Evolutionary conservation across 2,113 vertebrate genomes (phyloP), one percentile per base, ranked within the genome.

Genomic region (Salvator merianae): DNA sequence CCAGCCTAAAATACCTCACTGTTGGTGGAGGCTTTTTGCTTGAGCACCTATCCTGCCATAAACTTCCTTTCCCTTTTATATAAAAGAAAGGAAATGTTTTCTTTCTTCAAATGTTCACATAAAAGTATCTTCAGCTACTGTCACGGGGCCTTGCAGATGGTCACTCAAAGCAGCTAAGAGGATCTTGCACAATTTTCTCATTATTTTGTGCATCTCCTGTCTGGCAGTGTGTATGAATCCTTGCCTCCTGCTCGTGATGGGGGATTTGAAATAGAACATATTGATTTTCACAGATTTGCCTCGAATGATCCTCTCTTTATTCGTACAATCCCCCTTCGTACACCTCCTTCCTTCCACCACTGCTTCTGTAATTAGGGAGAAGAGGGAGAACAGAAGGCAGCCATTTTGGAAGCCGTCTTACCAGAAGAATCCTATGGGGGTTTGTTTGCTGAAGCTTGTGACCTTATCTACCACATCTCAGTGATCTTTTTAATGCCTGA

Each of bases 401-500:
- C n/a, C 72, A 87, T 91, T 91, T 88, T 87, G 74, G 79, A 90
- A 85, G 75, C 0, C 24, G 12, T 77, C 79, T 92, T 79, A 24
- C 59, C 50, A 36, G 68, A 7, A 80, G n/a, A 90, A 87, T 76
- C 87, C 79, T 83, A 91, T 43, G 81, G 66, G 79, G 36, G 1
- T 84, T 89, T 88, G 40, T 43, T 80, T 85, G 32, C 82, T 0
- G 1, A 34, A 85, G 86, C 62, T 86, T 88, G 65, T 87, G 91
- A 85, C 30, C 53, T 91, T 90, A 87, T 87, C 83, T 90, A 43
- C 40, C 28, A 38, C 86, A 89, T 91, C 90, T 81, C 74, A 90
- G 74, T 84, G 34, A 87, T 50, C 16, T 62, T 82, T 90, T 79
- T 68, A 86, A 14, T 78, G 26, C 84, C 79, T 85, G 77, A 88